A percentile compares a stretch with the other conserved stretches of the same genome.
These are phyloP conservation scores for Sarcophaga variegata DNA, from an alignment of 2,888 invertebrate species.

Conservation along the genomic window DNA sequence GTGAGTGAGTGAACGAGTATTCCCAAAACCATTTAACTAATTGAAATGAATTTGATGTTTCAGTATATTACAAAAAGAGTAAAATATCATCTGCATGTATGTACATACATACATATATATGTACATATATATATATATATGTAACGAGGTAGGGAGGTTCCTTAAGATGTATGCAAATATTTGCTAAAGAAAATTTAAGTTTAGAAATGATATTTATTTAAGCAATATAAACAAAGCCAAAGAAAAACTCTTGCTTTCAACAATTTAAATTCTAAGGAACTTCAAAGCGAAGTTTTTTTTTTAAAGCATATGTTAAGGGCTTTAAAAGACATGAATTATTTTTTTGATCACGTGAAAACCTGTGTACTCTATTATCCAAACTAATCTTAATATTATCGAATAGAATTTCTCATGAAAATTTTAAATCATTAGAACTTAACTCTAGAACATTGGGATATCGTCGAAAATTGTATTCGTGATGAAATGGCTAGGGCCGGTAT, in stretches of 20 bases:
- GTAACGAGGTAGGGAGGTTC: background rate
- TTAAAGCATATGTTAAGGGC: no score
- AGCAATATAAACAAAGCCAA: background rate
- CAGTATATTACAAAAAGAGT: slow-evolving; percentile 22
- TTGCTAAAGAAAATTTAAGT: background rate
- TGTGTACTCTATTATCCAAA: no score
- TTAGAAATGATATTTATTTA: background rate
- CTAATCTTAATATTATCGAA: no score
- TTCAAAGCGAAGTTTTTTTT: no score
- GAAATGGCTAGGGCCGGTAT: no score
- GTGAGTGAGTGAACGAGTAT: slow-evolving; percentile 26
- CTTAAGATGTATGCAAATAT: background rate
- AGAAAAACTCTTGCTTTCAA: background rate
- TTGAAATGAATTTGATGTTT: slow-evolving; percentile 69
- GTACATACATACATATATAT: slow-evolving; percentile 16
- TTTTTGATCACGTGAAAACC: no score
- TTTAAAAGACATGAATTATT: no score
- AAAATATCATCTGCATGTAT: slow-evolving; percentile 48
- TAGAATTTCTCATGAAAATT: no score
- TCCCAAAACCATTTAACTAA: slow-evolving; percentile 71
- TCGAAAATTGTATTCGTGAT: no score
- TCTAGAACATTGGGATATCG: no score
- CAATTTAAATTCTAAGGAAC: no score
- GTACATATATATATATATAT: slow-evolving; percentile 33
- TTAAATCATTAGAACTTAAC: no score